Conservation (phyloP, 2,888 invertebrate genomes). For the Schrankia costaestrigalis region DNA sequence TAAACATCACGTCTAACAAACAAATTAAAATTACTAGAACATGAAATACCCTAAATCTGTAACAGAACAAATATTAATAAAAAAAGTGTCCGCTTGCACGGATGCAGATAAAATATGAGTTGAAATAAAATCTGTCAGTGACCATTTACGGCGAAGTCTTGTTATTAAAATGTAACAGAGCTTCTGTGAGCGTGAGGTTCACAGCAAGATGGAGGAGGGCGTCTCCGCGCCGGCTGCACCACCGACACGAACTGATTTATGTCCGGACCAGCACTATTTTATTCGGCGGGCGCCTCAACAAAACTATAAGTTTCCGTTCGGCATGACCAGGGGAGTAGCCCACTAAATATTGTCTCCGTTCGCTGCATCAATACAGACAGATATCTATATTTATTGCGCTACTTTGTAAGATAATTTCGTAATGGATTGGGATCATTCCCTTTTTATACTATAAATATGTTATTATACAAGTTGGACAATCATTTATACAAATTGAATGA, state of each 20-base stretch:
- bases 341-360: conserved; percentile 78
- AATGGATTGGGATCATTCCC: conserved; percentile 71
- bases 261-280: conserved; percentile 76
- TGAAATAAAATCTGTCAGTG: conserved; percentile 76
- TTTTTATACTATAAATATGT: conserved; percentile 43
- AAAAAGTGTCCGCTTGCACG: conserved; percentile 52
- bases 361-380: conserved; percentile 72
- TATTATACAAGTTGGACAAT: conserved; percentile 5
- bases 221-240: conserved; percentile 70
- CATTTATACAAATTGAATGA: no score
- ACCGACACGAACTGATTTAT: conserved; percentile 76
- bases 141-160: conserved; percentile 70
- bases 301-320: conserved; percentile 81
- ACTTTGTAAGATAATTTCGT: conserved; percentile 72
- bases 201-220: conserved; percentile 23
- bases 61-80: conserved; percentile 50
- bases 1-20: not conserved
- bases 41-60: conserved; percentile 6
- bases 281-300: conserved; percentile 79
- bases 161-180: conserved; percentile 78
- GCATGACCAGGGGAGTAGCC: conserved; percentile 74
- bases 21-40: no score
- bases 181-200: conserved; percentile 25
- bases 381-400: conserved; percentile 75
- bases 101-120: conserved; percentile 66